Evolutionary conservation across 2,888 invertebrate species (phyloP), one percentile per base, ranked within the genome.

Genomic region (Eurytoma californica): DNA sequence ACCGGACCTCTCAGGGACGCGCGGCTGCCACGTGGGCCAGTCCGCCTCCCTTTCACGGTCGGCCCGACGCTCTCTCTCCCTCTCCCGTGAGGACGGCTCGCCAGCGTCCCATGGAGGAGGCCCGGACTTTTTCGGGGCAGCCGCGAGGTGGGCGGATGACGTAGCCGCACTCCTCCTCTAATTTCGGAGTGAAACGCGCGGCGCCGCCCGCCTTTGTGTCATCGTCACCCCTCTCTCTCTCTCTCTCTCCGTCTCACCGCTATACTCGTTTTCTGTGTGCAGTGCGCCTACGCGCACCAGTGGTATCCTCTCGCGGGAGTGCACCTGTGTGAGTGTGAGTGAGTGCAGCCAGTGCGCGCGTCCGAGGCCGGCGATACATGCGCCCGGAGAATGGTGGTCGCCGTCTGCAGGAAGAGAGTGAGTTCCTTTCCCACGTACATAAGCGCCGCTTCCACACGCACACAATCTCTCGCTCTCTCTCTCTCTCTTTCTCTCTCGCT

Each of bases 391-490:
- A 72, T 47, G 30, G 67, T 74, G 74, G 74, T 74, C 58, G 67
- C 67, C 47, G 67, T 67, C 47, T 67, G 67, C 24, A 66, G 30
- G 58, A 74, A 66, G 58, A 39, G 74, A 74, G 74, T 74, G 74
- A 74, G 74, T 74, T 2, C 47, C 18, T 24, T 49, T 66, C 61
- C 16, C 61, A 20, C 18, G 20, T 28, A 20, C 24, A 24, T 24
- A n/a, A 16, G 7, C 51, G 3, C 53, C 51, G 7, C 39, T 2
- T 24, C 7, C 68, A 5, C 16, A 28, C 28, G 16, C 67, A 9
- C 67, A 3, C 4, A 3, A 13, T 24, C n/a, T 9, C 3, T 47
- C 47, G 18, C 57, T 57, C 30, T 16, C 47, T 24, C 16, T 24
- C 28, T 3, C 55, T 55, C 39, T 16, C 55, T 24, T 28, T 13